Evolutionary conservation across 1,140 invertebrate species (phyloP).

Genomic region (Pararge aegeria): DNA sequence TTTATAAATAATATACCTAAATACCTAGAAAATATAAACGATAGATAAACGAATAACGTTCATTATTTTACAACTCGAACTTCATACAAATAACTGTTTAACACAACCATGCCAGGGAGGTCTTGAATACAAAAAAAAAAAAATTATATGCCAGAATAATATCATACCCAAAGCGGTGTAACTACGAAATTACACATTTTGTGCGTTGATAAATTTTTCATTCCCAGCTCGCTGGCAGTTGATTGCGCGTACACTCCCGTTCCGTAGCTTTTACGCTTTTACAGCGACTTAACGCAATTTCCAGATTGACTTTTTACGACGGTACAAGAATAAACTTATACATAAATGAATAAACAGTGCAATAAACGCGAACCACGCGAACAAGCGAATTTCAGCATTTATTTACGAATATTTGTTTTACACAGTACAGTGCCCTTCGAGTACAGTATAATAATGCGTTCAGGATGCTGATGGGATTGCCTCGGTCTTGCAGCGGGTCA

Average conservation of each 20-base stretch:
- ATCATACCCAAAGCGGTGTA: constrained; percentile 17
- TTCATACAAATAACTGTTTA: too few species aligned
- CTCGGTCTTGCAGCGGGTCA: too few species aligned
- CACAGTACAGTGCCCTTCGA: too few species aligned
- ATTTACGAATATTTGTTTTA: too few species aligned
- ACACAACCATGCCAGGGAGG: too few species aligned
- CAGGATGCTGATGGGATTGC: too few species aligned
- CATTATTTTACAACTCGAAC: too few species aligned
- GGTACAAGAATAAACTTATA: constrained; percentile 53
- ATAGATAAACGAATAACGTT: too few species aligned
- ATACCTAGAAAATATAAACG: too few species aligned
- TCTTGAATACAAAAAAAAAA: not conserved
- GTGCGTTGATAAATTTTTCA: constrained; percentile 42
- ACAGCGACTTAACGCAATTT: constrained; percentile 43
- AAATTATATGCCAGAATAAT: not conserved
- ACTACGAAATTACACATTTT: constrained; percentile 32
- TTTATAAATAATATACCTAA: too few species aligned
- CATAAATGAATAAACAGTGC: constrained; percentile 80
- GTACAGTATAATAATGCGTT: too few species aligned
- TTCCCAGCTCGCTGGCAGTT: constrained; percentile 29
- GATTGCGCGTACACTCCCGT: constrained; percentile 29
- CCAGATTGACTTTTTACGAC: constrained; percentile 67
- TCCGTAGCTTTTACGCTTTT: constrained; percentile 28
- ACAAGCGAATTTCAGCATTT: constrained; percentile 48
- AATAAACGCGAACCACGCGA: constrained; percentile 82